Percentiles rank a stretch among this genome's conserved stretches.
Conservation (phyloP, 2,888 invertebrate species). For the Habrosyne pyritoides region DNA sequence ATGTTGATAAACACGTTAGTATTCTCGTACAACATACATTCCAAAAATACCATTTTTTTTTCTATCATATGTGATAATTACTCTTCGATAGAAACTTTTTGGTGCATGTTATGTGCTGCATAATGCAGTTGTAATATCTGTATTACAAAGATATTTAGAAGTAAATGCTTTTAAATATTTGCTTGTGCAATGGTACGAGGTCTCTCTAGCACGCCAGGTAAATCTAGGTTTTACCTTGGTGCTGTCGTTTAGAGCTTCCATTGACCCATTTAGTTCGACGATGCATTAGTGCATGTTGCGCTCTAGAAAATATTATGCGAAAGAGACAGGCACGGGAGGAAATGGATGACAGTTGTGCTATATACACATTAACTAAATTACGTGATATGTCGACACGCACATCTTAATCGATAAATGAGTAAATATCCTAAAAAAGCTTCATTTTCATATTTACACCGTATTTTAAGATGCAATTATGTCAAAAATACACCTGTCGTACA, state of each 20-base stretch:
- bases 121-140: too few species aligned
- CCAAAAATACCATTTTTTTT: too few species aligned
- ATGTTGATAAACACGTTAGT: not conserved
- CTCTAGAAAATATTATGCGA: not conserved
- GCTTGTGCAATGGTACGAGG: conserved; percentile 15
- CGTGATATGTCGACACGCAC: too few species aligned
- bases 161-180: conserved; percentile 2
- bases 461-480: not conserved
- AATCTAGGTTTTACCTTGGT: conserved; percentile 48
- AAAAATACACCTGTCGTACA: conserved; percentile 16
- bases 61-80: not conserved
- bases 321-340: not conserved
- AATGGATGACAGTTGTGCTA: too few species aligned
- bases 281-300: conserved; percentile 21
- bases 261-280: conserved; percentile 50
- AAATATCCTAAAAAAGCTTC: not conserved
- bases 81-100: not conserved
- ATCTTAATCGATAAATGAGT: too few species aligned
- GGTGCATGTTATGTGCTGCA: too few species aligned
- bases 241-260: conserved; percentile 39
- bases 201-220: conserved; percentile 36
- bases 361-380: too few species aligned
- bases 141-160: not conserved
- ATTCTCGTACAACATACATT: too few species aligned
- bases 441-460: not conserved